phyloP scores from a whole-genome alignment of 2,797 vertebrate species.

The Acanthornis magna region DNA sequence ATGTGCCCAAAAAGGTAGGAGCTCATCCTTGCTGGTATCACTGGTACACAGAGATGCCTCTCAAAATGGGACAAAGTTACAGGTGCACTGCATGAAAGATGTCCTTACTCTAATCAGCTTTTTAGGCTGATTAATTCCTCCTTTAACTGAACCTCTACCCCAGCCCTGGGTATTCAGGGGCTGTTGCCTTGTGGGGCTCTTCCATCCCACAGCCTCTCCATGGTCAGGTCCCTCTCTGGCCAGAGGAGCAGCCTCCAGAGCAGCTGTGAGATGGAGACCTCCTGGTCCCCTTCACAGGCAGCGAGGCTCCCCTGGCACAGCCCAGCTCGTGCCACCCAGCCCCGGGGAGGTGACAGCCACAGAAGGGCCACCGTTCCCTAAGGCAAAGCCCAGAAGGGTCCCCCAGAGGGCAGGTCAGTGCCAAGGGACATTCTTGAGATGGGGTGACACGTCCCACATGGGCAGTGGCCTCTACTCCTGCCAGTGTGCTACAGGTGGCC shows the following conservation, averaged over 20 bases:
- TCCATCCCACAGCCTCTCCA: not conserved
- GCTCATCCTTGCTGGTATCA: not conserved
- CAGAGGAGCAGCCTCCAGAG: not conserved
- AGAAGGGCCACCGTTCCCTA: not conserved
- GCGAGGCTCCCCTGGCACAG: not conserved
- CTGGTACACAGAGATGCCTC: not conserved
- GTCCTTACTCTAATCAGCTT: not conserved
- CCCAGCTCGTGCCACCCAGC: fast-evolving
- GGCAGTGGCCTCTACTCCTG: not conserved
- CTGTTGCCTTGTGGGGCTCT: not conserved
- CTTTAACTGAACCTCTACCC: not conserved
- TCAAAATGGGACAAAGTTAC: not conserved
- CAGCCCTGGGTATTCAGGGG: not conserved
- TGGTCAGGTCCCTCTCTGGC: not conserved
- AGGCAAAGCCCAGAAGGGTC: not conserved
- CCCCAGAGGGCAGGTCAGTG: not conserved
- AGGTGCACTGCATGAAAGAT: not conserved
- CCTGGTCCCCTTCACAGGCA: not conserved
- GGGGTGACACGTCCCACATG: not conserved
- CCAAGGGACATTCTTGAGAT: not conserved
- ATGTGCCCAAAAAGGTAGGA: not conserved
- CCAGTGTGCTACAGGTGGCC: conserved; percentile 50
- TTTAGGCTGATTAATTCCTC: not conserved
- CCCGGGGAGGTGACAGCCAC: not conserved
- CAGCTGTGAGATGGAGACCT: not conserved